These are phyloP conservation scores for Catalaphyllia jardinei DNA, from an alignment of 64 coral and sea anemone species.

Conservation along the genomic window DNA sequence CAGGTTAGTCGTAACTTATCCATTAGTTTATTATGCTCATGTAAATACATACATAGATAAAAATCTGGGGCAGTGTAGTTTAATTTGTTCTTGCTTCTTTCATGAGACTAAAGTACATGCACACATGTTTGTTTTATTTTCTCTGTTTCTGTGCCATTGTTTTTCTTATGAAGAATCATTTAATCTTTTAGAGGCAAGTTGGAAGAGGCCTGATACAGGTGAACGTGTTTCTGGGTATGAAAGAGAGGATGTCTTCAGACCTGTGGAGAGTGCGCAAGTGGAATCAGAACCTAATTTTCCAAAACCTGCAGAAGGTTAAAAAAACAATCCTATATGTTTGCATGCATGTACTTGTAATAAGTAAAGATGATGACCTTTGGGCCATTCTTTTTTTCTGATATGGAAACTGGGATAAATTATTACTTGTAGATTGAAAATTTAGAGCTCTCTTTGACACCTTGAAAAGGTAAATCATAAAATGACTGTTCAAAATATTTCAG, in stretches of 20 bases:
- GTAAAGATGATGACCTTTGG: no score
- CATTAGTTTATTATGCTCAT: no score
- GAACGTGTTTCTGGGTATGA: slow-evolving; percentile 16
- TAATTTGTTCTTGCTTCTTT: neutral
- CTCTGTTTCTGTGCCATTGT: neutral
- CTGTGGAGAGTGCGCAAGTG: neutral
- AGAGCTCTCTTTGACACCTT: no score
- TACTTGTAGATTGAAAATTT: no score
- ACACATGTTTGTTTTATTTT: neutral
- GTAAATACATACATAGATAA: neutral
- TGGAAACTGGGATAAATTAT: no score
- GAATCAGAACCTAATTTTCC: slow-evolving; percentile 31
- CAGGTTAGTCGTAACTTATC: neutral
- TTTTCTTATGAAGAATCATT: neutral
- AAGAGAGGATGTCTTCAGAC: slow-evolving; percentile 13
- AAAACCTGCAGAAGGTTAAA: slow-evolving; percentile 47
- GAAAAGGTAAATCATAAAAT: no score
- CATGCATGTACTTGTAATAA: no score
- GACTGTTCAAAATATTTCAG: no score
- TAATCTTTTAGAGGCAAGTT: neutral
- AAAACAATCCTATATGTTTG: neutral
- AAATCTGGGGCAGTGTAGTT: neutral
- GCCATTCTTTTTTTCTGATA: no score
- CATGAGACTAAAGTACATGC: no score
- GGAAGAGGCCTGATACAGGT: slow-evolving; percentile 43